Base-by-base conservation (phyloP, 2,888 invertebrate genomes). In the Eristalinus sepulchralis region DNA sequence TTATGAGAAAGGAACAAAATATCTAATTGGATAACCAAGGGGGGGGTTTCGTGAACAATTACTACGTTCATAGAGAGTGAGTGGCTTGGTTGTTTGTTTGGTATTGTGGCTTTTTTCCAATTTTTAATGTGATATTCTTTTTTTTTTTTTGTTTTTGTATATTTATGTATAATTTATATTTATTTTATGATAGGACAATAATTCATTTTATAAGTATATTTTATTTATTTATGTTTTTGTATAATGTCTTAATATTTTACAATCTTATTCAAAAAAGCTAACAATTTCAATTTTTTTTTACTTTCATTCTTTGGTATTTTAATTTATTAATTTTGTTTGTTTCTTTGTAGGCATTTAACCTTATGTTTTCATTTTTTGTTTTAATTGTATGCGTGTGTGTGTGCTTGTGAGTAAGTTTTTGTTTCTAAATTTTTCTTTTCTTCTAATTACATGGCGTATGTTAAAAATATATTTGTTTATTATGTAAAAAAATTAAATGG, bases 271-370 rank as follows among this genome's bases (percentile, higher is more conserved):
- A 78, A 88, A 87, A 83, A 88, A 84, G 88, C 88, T 84, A 88
- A 88, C 84, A 88, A 88, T 81, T 83, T 86, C 68, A 76, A 81
- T 88, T 63, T 79, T 75, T 55, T 88, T 84, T 85, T 80, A 82
- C 53, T 88, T 88, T 77, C n/a, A 67, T 64, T 73, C 67, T 88
- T 79, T 83, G 72, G 66, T 83, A 70, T 77, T 84, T 78, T 82
- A 73, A 39, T 73, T 17, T 17, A n/a, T 17, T 17, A n/a, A 8
- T 63, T 75, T 63, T 75, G 71, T 88, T 59, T 81, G 75, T 84
- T 82, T 78, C 72, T 72, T 57, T 31, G 68, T 82, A 88, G 82
- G 85, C 89, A 79, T 90, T 90, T 90, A 90, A 90, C 89, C 88
- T 89, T 88, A 88, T 77, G 66, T 47, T 68, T 83, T 73, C 80